These are phyloP conservation scores for Eupithecia dodoneata DNA, from an alignment of 2,888 invertebrate species.

Conservation along the genomic window DNA sequence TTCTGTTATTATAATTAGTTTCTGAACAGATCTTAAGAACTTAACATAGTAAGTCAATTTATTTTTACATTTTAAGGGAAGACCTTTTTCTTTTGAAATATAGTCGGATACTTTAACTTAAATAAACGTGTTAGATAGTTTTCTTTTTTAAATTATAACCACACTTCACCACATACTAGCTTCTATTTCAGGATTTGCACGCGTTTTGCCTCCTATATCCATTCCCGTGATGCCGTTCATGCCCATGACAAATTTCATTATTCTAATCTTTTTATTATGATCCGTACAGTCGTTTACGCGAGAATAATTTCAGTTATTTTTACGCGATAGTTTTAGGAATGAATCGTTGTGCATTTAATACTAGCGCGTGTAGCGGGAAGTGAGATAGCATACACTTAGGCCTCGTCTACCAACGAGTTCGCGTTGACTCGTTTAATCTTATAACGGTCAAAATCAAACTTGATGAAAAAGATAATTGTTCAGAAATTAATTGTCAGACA, in stretches of 20 bases:
- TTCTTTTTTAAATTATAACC: too few species aligned
- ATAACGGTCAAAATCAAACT: too few species aligned
- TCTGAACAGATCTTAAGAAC: background rate
- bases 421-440: too few species aligned
- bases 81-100: background rate
- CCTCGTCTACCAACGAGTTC: too few species aligned
- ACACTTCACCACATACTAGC: too few species aligned
- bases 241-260: background rate
- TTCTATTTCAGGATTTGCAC: background rate
- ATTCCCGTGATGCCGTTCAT: background rate
- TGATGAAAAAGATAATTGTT: too few species aligned
- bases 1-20: constrained; percentile 43
- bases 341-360: too few species aligned
- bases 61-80: background rate
- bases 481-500: background rate
- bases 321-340: too few species aligned
- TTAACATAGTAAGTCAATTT: constrained; percentile 6
- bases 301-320: background rate
- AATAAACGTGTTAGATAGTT: too few species aligned
- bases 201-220: background rate
- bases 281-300: background rate
- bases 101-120: background rate
- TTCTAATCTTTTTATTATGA: background rate
- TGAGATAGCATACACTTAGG: too few species aligned
- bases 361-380: too few species aligned